Evolutionary conservation across 2,113 vertebrate species (phyloP), one percentile per base, ranked within the genome.

Genomic region (Sorex fumeus): DNA sequence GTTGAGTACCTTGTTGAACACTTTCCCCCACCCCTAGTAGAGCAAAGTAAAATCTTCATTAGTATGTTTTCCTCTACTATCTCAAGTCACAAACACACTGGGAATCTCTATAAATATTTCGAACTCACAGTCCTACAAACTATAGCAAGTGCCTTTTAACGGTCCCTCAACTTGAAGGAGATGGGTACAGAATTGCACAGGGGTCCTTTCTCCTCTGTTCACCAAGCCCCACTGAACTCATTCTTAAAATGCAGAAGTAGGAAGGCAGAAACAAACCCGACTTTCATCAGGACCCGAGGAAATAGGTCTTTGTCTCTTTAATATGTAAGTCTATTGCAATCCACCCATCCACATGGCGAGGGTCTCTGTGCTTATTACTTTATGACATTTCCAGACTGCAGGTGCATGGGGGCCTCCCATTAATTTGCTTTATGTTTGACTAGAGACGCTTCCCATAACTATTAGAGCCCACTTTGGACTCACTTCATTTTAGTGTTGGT

Each of bases 391-490:
- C 97, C 97, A 98, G 98, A 98, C 98, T 97, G 97, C 98, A 98
- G 98, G 97, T 97, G 97, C 97, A 97, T 95, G 96, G 97, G 96
- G 97, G 97, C 97, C 97, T 97, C 98, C 97, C 97, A 98, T 98
- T 98, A 98, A 98, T 98, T 98, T 98, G 98, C 97, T 98, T 98
- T 98, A 98, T 99, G 98, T 98, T 98, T 98, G 98, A 98, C 98
- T 98, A 98, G 98, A 98, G 98, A 98, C 97, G 96, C 96, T 98
- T 98, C 98, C 98, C 97, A 93, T 97, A 96, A 96, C 97, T 96
- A 96, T 96, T 96, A 97, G 97, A 97, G 97, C 97, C 97, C 96
- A 98, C 96, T 97, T 97, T 0, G 81, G 97, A 95, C 96, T 96
- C 97, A 97, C 97, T 98, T 98, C 98, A 98, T 98, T 98, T 98